These are phyloP conservation scores for Bathynomus jamesi DNA, from an alignment of 1,140 invertebrate genomes.

Conservation along the genomic window DNA sequence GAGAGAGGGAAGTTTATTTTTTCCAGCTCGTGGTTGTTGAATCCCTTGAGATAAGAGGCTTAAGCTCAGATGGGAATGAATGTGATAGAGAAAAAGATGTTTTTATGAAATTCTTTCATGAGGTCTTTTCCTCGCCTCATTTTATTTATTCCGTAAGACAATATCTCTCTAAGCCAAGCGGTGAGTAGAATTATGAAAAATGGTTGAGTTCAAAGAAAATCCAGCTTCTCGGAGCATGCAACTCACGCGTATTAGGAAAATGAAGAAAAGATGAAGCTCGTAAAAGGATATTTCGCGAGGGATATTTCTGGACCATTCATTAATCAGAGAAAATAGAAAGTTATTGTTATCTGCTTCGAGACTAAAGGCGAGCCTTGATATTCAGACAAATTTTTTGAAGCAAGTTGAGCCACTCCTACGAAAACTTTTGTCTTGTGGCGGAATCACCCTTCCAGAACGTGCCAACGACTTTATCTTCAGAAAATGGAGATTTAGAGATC, in stretches of 20 bases:
- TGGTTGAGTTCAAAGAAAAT: not conserved
- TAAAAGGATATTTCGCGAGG: not conserved
- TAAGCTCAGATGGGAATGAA: not conserved
- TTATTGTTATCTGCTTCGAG: not conserved
- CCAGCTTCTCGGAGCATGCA: not conserved
- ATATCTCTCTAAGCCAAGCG: not conserved
- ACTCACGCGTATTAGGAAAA: not conserved
- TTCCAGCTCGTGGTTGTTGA: not conserved
- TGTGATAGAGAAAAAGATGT: slow-evolving; percentile 1
- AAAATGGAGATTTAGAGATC: slow-evolving; percentile 1
- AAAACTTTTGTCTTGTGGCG: not conserved
- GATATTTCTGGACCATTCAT: not conserved
- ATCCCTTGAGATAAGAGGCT: not conserved
- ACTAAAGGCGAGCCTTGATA: not conserved
- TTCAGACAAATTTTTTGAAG: not conserved
- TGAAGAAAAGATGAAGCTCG: not conserved
- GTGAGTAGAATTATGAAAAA: not conserved
- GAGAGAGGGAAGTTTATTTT: not conserved
- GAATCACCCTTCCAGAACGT: not conserved
- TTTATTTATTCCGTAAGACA: not conserved
- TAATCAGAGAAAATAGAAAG: not conserved
- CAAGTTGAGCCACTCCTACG: too few species aligned
- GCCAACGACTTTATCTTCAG: not conserved
- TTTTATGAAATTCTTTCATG: not conserved
- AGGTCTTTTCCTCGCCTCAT: not conserved